Conservation (phyloP, 2,113 vertebrate genomes). For the Mola mola region DNA sequence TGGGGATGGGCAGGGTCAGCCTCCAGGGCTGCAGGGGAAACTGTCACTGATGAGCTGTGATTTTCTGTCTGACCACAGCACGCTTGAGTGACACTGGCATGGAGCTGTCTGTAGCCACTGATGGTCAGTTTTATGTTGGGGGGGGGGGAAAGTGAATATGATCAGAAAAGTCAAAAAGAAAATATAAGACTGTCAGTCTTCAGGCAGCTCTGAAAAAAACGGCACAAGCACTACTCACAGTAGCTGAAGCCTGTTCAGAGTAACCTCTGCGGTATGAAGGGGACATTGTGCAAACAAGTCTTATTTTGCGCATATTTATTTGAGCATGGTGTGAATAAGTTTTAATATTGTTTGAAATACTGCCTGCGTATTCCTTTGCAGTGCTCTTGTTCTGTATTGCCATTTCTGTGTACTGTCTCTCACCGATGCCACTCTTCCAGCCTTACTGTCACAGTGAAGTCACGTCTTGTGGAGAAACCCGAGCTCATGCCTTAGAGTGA, state of each 20-base stretch:
- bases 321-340: constrained; percentile 59
- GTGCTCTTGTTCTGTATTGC: constrained; percentile 65
- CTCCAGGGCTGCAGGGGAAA: constrained; percentile 82
- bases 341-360: constrained; percentile 50
- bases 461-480: constrained; percentile 56
- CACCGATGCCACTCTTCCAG: constrained; percentile 60
- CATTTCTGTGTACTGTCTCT: constrained; percentile 71
- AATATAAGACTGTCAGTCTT: constrained; percentile 28
- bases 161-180: neutral
- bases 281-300: constrained; percentile 52
- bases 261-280: constrained; percentile 40
- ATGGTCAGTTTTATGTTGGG: constrained; percentile 16
- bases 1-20: constrained; percentile 90
- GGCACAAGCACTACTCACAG: constrained; percentile 50
- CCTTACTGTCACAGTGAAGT: constrained; percentile 69
- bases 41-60: constrained; percentile 71
- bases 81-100: constrained; percentile 29
- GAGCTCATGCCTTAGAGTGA: constrained; percentile 70
- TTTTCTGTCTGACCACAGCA: constrained; percentile 51
- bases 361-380: constrained; percentile 67
- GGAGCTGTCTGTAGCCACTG: constrained; percentile 40
- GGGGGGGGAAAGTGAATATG: neutral
- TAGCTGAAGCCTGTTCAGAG: constrained; percentile 33
- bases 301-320: constrained; percentile 67
- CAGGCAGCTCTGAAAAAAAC: constrained; percentile 46